These are phyloP conservation scores for Distichodus sexfasciatus DNA, from an alignment of 2,797 vertebrate genomes.

Conservation along the genomic window DNA sequence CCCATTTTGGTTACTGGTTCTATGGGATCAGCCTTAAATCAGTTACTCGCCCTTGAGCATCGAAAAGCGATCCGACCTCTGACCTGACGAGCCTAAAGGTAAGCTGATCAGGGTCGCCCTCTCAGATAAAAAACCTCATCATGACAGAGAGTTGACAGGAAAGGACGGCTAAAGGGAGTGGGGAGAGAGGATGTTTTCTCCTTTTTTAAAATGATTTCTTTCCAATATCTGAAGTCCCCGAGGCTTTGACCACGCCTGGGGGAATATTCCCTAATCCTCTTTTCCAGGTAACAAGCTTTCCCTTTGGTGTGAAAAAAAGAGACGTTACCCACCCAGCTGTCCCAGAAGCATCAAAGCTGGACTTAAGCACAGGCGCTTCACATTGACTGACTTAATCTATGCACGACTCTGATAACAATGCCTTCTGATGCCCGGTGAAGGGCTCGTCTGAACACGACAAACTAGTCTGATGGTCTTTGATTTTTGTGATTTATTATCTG, in stretches of 20 bases:
- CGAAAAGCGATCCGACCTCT: too few relatives aligned
- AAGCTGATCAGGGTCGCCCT: background rate
- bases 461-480: conserved; percentile 53
- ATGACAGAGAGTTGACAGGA: background rate
- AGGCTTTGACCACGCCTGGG: conserved; percentile 68
- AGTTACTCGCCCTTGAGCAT: too few relatives aligned
- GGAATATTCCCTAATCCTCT: conserved; percentile 75
- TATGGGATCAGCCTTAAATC: too few relatives aligned
- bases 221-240: conserved; percentile 62
- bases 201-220: conserved; percentile 70
- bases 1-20: too few relatives aligned
- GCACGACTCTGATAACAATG: conserved; percentile 49
- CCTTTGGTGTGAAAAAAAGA: conserved; percentile 34
- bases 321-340: conserved; percentile 57
- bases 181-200: conserved; percentile 60
- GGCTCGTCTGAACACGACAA: conserved; percentile 55
- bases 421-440: conserved; percentile 47
- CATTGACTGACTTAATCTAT: conserved; percentile 48
- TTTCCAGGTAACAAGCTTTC: conserved; percentile 79
- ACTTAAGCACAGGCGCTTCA: conserved; percentile 34
- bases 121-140: background rate
- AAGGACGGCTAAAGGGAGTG: background rate
- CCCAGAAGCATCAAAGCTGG: conserved; percentile 52
- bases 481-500: conserved; percentile 55
- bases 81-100: background rate